Evolutionary conservation across 2,888 invertebrate genomes (phyloP).

Genomic region (Tachina lurida): DNA sequence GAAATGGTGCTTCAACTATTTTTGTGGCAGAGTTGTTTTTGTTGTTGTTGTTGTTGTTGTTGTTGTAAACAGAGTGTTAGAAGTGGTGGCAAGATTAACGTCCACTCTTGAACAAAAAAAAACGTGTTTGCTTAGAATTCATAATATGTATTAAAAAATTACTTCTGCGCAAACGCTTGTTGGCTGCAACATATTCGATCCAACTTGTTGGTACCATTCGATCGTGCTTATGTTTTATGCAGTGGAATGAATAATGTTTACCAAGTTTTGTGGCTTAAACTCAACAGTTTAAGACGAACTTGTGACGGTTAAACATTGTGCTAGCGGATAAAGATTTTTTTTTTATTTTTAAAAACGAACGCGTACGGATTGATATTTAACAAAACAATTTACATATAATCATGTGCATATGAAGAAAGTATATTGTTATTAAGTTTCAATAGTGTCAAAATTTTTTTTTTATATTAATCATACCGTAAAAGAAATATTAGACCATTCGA

Average conservation of each 20-base stretch:
- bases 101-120: conserved; percentile 4
- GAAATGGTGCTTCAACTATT: conserved; percentile 59
- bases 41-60: neutral
- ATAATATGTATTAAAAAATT: neutral
- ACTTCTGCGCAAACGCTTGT: neutral
- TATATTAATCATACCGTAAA: neutral
- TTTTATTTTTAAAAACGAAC: neutral
- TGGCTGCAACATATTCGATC: conserved; percentile 42
- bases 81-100: neutral
- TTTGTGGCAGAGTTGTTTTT: neutral
- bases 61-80: neutral
- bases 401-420: conserved; percentile 19
- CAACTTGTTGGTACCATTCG: conserved; percentile 19
- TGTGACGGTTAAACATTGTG: conserved; percentile 71
- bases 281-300: conserved; percentile 76
- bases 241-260: conserved; percentile 42
- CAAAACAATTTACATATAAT: neutral
- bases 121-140: conserved; percentile 64
- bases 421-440: conserved; percentile 11
- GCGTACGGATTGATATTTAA: conserved; percentile 7
- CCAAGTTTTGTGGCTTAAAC: conserved; percentile 58
- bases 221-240: conserved; percentile 9
- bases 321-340: conserved; percentile 64
- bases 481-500: neutral
- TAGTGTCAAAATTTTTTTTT: conserved; percentile 30